These are phyloP conservation scores for Denticeps clupeoides DNA, from an alignment of 2,797 vertebrate species.

Conservation along the genomic window DNA sequence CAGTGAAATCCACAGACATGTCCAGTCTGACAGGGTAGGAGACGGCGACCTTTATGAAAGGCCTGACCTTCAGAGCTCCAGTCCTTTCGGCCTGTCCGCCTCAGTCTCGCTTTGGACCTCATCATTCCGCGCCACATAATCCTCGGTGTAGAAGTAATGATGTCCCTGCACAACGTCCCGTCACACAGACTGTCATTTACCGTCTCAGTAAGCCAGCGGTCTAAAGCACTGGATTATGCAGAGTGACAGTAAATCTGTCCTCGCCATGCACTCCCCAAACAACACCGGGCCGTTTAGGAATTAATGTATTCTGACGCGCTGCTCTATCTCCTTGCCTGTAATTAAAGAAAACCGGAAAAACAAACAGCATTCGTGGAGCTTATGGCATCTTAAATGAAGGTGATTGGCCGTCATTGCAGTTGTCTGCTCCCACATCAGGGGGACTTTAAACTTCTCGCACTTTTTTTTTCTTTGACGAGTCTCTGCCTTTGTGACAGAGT, in stretches of 20 bases:
- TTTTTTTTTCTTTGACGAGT: slow-evolving; percentile 1
- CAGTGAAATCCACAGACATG: slow-evolving; percentile 6
- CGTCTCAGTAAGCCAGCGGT: slow-evolving; percentile 21
- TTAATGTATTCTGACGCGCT: too few relatives aligned
- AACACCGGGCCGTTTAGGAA: slow-evolving; percentile 11
- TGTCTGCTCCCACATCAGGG: too few relatives aligned
- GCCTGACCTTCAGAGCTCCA: slow-evolving; percentile 12
- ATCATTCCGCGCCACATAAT: slow-evolving; percentile 7
- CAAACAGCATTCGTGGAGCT: neutral
- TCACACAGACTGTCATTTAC: slow-evolving; percentile 27
- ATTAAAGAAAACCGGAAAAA: slow-evolving; percentile 11
- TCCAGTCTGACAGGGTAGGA: slow-evolving; percentile 6
- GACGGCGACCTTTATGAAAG: slow-evolving; percentile 23
- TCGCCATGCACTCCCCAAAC: slow-evolving; percentile 11
- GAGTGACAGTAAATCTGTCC: slow-evolving; percentile 17
- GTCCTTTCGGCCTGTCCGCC: neutral
- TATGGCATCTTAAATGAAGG: too few relatives aligned
- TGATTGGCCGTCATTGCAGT: too few relatives aligned
- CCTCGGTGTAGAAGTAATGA: slow-evolving; percentile 23
- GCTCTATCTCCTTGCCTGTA: too few relatives aligned
- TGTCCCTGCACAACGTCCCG: slow-evolving; percentile 26
- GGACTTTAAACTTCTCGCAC: neutral
- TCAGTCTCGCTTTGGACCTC: slow-evolving; percentile 1
- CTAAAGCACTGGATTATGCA: slow-evolving; percentile 28
- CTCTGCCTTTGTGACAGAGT: neutral